Evolutionary conservation across 2,797 vertebrate species (phyloP).

Genomic region (Rousettus madagascariensis): DNA sequence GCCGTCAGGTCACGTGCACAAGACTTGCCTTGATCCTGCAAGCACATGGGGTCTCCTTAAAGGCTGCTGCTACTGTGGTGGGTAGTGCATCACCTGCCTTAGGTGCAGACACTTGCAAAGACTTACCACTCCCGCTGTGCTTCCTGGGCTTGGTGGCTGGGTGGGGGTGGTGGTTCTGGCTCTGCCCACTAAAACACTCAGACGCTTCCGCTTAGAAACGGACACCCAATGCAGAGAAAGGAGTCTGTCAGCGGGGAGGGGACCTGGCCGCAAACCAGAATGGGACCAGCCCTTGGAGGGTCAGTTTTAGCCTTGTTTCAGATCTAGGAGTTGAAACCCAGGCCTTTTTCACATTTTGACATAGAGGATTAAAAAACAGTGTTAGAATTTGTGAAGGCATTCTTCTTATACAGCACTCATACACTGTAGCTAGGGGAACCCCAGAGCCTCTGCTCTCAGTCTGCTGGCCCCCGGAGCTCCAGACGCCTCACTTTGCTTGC

Average conservation of each 20-base stretch:
- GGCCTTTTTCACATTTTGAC: neutral
- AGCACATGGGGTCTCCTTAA: neutral
- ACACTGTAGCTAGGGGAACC: neutral
- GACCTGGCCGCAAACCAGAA: neutral
- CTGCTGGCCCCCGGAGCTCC: too few relatives aligned
- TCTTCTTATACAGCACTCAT: neutral
- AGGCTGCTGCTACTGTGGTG: neutral
- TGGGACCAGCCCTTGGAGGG: neutral
- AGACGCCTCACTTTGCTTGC: too few relatives aligned
- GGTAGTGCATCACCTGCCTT: neutral
- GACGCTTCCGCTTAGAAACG: neutral
- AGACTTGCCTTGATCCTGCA: neutral
- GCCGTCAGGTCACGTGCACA: neutral
- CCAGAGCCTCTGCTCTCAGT: too few relatives aligned
- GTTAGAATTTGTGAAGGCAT: neutral
- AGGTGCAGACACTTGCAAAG: neutral
- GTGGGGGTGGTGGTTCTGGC: neutral
- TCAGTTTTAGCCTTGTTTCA: slow-evolving; percentile 14
- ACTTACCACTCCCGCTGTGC: too few relatives aligned
- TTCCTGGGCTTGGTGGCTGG: too few relatives aligned
- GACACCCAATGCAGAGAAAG: neutral
- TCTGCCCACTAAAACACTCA: neutral
- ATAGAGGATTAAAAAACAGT: neutral
- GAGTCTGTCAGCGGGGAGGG: neutral
- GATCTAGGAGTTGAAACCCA: neutral